Evolutionary conservation across 2,113 vertebrate genomes (phyloP).

Genomic region (Melospiza georgiana): DNA sequence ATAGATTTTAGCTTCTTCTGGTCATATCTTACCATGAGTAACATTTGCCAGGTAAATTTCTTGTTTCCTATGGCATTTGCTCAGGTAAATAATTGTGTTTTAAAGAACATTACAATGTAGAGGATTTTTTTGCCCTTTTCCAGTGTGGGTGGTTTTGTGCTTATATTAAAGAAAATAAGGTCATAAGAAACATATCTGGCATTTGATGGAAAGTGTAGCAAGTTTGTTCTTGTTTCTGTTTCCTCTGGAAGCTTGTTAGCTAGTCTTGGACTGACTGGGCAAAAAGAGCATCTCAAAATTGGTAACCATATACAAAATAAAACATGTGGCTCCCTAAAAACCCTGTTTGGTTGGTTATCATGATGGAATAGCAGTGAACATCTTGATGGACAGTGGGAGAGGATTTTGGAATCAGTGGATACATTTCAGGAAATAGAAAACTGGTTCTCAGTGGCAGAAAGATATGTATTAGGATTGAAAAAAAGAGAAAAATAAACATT

Average conservation of each 20-base stretch:
- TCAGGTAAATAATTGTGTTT: background rate
- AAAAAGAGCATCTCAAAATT: background rate
- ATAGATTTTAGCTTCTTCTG: background rate
- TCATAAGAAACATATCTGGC: background rate
- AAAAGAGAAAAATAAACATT: background rate
- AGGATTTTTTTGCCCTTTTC: background rate
- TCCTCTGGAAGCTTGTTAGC: background rate
- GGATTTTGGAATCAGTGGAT: background rate
- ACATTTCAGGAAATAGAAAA: background rate
- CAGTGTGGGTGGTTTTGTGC: background rate
- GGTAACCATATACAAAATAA: background rate
- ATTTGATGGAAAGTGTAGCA: background rate
- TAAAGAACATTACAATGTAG: background rate
- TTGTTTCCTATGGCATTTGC: background rate
- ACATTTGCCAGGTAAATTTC: background rate
- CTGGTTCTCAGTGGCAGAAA: background rate
- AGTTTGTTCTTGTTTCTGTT: background rate
- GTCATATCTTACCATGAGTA: background rate
- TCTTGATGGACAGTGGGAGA: background rate
- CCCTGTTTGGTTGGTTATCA: fast-evolving
- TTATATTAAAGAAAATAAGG: background rate
- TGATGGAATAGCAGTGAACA: background rate
- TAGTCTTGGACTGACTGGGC: background rate
- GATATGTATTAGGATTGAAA: background rate
- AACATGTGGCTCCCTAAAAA: background rate